A percentile compares a stretch with the other conserved stretches of the same genome.
phyloP scores from a whole-genome alignment of 2,888 invertebrate species.

The Amiota communis region DNA sequence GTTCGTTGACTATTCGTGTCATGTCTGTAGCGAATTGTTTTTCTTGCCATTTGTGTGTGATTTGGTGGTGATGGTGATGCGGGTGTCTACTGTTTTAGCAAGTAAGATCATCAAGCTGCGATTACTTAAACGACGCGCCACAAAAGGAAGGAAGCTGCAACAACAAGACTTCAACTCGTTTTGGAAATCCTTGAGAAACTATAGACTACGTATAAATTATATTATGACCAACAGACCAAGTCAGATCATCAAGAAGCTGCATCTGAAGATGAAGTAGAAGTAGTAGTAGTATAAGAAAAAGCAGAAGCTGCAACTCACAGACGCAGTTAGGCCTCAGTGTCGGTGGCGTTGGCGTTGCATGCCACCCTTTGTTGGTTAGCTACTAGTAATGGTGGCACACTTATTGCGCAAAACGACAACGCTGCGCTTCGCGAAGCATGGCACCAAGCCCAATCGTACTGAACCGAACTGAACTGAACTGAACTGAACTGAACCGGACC shows the following conservation, averaged over 20 bases:
- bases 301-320: background rate
- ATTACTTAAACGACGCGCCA: constrained; percentile 61
- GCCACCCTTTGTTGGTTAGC: constrained; percentile 32
- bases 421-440: constrained; percentile 63
- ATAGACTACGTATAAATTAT: constrained; percentile 61
- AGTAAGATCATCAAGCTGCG: constrained; percentile 59
- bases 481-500: background rate
- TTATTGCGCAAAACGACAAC: constrained; percentile 61
- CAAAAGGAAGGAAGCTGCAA: constrained; percentile 9
- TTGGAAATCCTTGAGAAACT: constrained; percentile 58
- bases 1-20: constrained; percentile 18
- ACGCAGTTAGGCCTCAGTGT: background rate
- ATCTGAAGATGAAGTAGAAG: background rate
- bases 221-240: constrained; percentile 42
- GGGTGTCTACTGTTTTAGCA: constrained; percentile 22
- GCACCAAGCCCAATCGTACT: constrained; percentile 44
- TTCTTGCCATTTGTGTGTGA: background rate
- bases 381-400: constrained; percentile 55
- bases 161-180: constrained; percentile 32
- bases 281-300: background rate
- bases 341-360: constrained; percentile 18
- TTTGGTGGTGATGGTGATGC: constrained; percentile 2
- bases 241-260: background rate
- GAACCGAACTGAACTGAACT: background rate
- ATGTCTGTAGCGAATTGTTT: background rate